Percentiles rank a stretch among this genome's conserved stretches.
These are phyloP conservation scores for Chamaea fasciata DNA, from an alignment of 2,113 vertebrate genomes.

Conservation along the genomic window DNA sequence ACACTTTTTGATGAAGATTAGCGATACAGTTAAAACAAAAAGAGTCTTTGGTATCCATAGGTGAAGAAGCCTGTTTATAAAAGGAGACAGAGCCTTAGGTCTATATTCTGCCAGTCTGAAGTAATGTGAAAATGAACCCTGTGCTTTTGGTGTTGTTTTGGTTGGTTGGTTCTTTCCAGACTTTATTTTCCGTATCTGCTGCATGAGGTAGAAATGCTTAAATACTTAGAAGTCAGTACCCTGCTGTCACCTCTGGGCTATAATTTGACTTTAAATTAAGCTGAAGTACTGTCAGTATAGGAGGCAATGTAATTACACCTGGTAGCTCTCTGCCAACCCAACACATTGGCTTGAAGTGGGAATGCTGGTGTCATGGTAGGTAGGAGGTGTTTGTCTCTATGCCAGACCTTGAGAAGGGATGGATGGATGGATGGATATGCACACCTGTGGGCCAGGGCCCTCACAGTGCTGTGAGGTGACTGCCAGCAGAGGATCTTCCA, in stretches of 20 bases:
- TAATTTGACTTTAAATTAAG: not conserved
- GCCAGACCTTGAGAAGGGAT: not conserved
- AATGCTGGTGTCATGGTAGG: not conserved
- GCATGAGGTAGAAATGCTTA: not conserved
- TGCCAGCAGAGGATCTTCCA: not conserved
- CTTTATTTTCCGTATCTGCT: not conserved
- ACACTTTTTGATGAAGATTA: not conserved
- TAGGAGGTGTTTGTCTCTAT: not conserved
- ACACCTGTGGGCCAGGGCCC: not conserved
- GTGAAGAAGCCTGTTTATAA: not conserved
- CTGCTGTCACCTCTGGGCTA: not conserved
- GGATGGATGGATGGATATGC: not conserved
- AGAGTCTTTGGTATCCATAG: not conserved
- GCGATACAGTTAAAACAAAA: not conserved
- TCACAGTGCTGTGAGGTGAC: not conserved
- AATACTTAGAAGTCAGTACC: not conserved
- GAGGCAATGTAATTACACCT: not conserved
- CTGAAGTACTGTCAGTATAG: not conserved
- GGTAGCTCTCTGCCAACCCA: not conserved
- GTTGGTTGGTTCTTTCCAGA: not conserved
- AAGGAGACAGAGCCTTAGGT: not conserved
- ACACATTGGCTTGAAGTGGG: not conserved
- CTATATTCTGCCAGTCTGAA: not conserved
- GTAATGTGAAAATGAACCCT: not conserved
- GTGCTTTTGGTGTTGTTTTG: not conserved